Percentiles rank a stretch among this genome's conserved stretches.
phyloP scores from a whole-genome alignment of 2,888 invertebrate species.

The Aphrophora alni region DNA sequence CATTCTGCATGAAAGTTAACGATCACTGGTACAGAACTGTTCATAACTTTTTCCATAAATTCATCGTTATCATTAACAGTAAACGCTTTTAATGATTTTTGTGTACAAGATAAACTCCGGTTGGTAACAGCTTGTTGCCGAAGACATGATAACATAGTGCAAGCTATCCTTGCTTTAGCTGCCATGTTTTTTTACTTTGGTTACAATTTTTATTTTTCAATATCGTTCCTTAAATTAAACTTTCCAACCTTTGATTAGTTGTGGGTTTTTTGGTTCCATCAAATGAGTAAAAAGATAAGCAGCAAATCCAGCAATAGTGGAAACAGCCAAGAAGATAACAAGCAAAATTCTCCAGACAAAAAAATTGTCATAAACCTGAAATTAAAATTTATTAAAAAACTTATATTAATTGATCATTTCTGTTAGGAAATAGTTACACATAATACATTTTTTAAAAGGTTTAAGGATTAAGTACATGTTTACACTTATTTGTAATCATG shows the following conservation, averaged over 20 bases:
- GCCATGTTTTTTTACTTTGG: constrained; percentile 32
- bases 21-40: constrained; percentile 83
- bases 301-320: constrained; percentile 59
- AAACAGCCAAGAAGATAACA: constrained; percentile 58
- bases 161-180: constrained; percentile 11
- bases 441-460: too few relatives aligned
- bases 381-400: constrained; percentile 45
- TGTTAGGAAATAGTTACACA: too few relatives aligned
- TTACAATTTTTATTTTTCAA: neutral
- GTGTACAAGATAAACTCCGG: constrained; percentile 33
- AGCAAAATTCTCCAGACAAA: constrained; percentile 62
- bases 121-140: constrained; percentile 27
- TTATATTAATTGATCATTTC: too few relatives aligned
- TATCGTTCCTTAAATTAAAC: constrained; percentile 27
- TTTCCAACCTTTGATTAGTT: constrained; percentile 58
- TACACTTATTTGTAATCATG: too few relatives aligned
- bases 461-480: too few relatives aligned
- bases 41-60: constrained; percentile 65
- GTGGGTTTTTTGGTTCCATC: constrained; percentile 60
- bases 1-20: constrained; percentile 91
- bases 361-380: constrained; percentile 63
- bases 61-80: constrained; percentile 49
- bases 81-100: constrained; percentile 43
- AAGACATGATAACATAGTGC: constrained; percentile 22
- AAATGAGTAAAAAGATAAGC: constrained; percentile 61